Base-by-base conservation (phyloP, 2,888 invertebrate species). In the Nephrocerus scutellatus region DNA sequence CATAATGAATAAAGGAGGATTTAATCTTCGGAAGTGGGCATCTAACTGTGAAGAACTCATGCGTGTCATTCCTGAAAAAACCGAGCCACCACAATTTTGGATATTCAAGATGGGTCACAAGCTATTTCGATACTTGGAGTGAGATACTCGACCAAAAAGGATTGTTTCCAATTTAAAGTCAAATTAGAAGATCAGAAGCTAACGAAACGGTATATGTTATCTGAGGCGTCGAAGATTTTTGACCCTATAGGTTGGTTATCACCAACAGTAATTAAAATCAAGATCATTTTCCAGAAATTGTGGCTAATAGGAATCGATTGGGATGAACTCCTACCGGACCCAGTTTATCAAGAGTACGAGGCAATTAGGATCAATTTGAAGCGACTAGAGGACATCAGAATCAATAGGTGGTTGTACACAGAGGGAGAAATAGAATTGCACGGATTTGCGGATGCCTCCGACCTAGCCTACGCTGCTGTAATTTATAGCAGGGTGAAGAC, bases 221-320 rank as follows among this genome's bases (percentile, higher is more conserved):
- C 35, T 8, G 29, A 19, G 6, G 22, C 29, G 10, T 26, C 28
- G 4, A 13, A 12, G 12, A 20, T 28, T 4, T 36, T 28, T 7
- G 36, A 36, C 12, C 36, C 22, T 7, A 28, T 36, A 15, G 36
- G 36, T 6, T 36, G 21, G 29, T 29, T 28, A 16, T 28, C 29
- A 5, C 16, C 29, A 4, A 29, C 29, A 12, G 15, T 36, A 5
- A 22, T 36, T 5, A 21, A 36, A 12, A 29, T 16, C 4, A 35
- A 35, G 12, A 14, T n/a, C 10, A 15, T 35, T 12, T n/a, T 28
- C 7, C 35, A 35, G n/a, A 5, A n/a, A 3, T 22, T 29, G 3
- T 36, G 36, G 36, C 10, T 13, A 8, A 24, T 20, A 8, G 25
- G 25, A 6, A 25, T 34, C 9, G 21, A 12, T 3, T 34, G 34